Conservation (phyloP, 2,113 vertebrate genomes). For the Silurus meridionalis region DNA sequence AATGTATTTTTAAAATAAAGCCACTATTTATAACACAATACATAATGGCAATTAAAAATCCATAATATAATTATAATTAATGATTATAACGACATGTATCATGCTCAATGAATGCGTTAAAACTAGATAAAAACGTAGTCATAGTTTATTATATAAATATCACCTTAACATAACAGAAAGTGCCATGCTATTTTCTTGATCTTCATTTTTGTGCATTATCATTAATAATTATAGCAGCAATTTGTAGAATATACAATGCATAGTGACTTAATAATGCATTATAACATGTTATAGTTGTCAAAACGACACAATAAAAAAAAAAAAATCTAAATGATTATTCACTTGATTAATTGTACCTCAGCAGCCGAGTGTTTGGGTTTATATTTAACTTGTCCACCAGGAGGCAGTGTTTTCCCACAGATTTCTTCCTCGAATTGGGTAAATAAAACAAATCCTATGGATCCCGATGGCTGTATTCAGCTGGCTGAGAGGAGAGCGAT, state of each 20-base stretch:
- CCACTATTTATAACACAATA: neutral
- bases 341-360: neutral
- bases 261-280: neutral
- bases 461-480: slow-evolving; percentile 30
- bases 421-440: neutral
- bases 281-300: neutral
- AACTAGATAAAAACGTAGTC: neutral
- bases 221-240: neutral
- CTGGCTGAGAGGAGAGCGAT: slow-evolving; percentile 40
- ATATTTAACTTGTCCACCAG: slow-evolving; percentile 11
- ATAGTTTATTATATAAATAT: neutral
- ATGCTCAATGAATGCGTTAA: neutral
- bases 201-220: neutral
- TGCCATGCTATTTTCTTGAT: neutral
- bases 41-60: neutral
- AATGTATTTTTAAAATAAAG: neutral
- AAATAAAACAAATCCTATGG: slow-evolving; percentile 16
- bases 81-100: neutral
- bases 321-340: neutral
- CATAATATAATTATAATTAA: neutral
- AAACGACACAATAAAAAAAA: too few relatives aligned
- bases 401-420: slow-evolving; percentile 39
- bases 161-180: neutral
- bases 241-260: neutral
- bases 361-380: neutral